Percentiles rank a stretch among this genome's conserved stretches.
phyloP scores from a whole-genome alignment of 2,113 vertebrate genomes.

The Dissostichus mawsoni region DNA sequence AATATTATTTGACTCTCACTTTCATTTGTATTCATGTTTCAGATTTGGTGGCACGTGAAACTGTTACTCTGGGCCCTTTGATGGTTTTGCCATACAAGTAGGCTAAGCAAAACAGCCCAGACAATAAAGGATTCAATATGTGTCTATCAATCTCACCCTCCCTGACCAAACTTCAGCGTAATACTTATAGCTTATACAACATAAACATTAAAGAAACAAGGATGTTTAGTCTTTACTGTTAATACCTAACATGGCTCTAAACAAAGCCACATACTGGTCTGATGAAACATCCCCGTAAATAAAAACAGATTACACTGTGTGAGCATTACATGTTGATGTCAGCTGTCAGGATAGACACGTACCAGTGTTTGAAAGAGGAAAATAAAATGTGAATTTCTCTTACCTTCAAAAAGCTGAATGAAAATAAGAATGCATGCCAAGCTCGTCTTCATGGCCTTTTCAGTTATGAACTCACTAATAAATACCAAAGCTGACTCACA shows the following conservation, averaged over 20 bases:
- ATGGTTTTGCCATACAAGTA: slow-evolving; percentile 31
- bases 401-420: slow-evolving; percentile 64
- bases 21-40: slow-evolving; percentile 21
- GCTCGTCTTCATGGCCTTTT: slow-evolving; percentile 48
- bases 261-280: too few relatives aligned
- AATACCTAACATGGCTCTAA: too few relatives aligned
- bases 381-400: not conserved
- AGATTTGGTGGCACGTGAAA: slow-evolving; percentile 26
- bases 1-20: not conserved
- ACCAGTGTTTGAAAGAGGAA: slow-evolving; percentile 11
- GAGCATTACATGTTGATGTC: not conserved
- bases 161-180: too few relatives aligned
- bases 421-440: slow-evolving; percentile 36
- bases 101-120: not conserved
- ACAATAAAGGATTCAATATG: not conserved
- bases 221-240: too few relatives aligned
- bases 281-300: too few relatives aligned
- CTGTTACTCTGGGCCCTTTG: slow-evolving; percentile 43
- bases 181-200: too few relatives aligned
- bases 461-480: not conserved
- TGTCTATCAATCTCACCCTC: too few relatives aligned
- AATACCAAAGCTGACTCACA: not conserved
- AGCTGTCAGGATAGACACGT: too few relatives aligned
- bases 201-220: too few relatives aligned
- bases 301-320: not conserved